Evolutionary conservation across 2,888 invertebrate genomes (phyloP).

Genomic region (Abrostola triplasia): DNA sequence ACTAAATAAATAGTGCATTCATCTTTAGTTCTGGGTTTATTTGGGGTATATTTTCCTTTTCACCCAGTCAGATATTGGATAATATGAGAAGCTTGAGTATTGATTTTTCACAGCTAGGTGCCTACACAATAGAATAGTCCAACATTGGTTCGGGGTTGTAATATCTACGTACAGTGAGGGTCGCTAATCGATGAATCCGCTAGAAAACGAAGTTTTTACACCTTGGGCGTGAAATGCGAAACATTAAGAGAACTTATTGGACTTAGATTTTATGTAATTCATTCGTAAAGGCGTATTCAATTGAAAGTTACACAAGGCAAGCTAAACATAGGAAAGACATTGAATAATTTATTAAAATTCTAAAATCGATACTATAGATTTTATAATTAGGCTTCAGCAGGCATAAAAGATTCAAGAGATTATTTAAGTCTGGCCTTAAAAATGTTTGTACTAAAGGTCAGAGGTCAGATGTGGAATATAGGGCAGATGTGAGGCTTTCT

Average conservation of each 20-base stretch:
- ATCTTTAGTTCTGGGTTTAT: not conserved
- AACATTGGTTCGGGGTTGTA: conserved; percentile 45
- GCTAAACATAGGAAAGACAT: too few species aligned
- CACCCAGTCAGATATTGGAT: conserved; percentile 48
- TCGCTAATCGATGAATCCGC: conserved; percentile 20
- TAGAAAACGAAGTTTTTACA: not conserved
- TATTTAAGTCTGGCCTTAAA: conserved; percentile 9
- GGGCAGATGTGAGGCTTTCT: conserved; percentile 15
- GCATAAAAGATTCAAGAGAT: not conserved
- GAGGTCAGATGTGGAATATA: conserved; percentile 18
- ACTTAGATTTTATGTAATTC: too few species aligned
- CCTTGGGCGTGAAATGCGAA: not conserved
- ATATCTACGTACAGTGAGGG: conserved; percentile 15
- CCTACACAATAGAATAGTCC: conserved; percentile 72
- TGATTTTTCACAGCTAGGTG: conserved; percentile 79
- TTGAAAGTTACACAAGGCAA: too few species aligned
- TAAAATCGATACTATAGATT: conserved; percentile 9
- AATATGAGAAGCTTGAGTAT: conserved; percentile 72
- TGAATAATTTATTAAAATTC: not conserved
- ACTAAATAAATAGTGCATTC: conserved; percentile 30
- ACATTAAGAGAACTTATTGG: too few species aligned
- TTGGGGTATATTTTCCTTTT: conserved; percentile 16
- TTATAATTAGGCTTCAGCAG: not conserved
- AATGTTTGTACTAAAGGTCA: conserved; percentile 19
- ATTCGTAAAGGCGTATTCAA: too few species aligned